A percentile compares a stretch with the other conserved stretches of the same genome.
phyloP scores from a whole-genome alignment of 2,888 invertebrate species.

The Drosophila yooni region DNA sequence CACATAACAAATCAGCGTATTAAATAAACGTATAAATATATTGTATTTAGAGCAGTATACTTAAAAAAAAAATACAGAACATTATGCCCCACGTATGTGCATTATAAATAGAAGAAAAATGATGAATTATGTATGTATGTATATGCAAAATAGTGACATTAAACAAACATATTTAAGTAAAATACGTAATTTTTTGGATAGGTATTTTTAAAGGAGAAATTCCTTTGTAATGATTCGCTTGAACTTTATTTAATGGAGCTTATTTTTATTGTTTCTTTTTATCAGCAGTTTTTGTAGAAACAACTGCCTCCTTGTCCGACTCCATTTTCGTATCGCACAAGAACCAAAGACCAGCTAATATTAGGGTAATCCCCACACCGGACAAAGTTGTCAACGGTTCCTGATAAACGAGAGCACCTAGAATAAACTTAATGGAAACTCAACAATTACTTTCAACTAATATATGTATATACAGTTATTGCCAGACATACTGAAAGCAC shows the following conservation, averaged over 20 bases:
- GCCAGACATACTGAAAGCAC: slow-evolving; percentile 86
- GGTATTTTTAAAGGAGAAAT: neutral
- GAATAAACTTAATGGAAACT: slow-evolving; percentile 87
- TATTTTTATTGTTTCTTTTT: slow-evolving; percentile 30
- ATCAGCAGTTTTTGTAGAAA: neutral
- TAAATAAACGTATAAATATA: slow-evolving; percentile 41
- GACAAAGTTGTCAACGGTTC: slow-evolving; percentile 89
- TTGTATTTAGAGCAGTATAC: slow-evolving; percentile 41
- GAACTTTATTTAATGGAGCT: neutral
- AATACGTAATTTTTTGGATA: neutral
- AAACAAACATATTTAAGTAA: slow-evolving; percentile 65
- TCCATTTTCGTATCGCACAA: slow-evolving; percentile 85
- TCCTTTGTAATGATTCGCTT: neutral
- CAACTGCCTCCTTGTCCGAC: neutral
- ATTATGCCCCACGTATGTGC: slow-evolving; percentile 55
- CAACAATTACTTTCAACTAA: neutral
- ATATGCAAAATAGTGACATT: slow-evolving; percentile 70
- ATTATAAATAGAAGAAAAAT: slow-evolving; percentile 60
- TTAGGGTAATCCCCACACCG: slow-evolving; percentile 90
- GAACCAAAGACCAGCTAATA: slow-evolving; percentile 89
- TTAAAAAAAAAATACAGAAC: slow-evolving; percentile 36
- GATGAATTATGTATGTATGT: slow-evolving; percentile 48
- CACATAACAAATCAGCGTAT: slow-evolving; percentile 46
- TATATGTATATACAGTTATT: neutral
- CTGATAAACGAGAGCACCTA: slow-evolving; percentile 89